phyloP scores from a whole-genome alignment of 2,113 vertebrate species.

The Elaphurus davidianus region DNA sequence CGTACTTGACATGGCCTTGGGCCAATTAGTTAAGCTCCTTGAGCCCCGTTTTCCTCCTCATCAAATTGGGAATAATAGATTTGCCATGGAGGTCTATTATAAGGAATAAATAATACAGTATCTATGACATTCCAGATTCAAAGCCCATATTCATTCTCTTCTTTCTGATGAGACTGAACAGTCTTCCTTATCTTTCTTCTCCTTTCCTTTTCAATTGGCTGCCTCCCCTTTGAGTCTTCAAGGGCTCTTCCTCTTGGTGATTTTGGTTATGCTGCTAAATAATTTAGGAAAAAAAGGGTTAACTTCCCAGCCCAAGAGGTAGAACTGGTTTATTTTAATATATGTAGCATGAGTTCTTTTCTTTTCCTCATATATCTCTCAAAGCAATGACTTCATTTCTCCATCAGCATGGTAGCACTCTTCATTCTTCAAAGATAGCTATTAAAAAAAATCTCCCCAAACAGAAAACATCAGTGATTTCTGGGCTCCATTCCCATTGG shows the following conservation, averaged over 20 bases:
- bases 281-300: not conserved
- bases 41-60: not conserved
- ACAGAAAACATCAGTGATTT: conserved; percentile 66
- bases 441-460: conserved; percentile 36
- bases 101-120: not conserved
- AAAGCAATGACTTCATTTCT: conserved; percentile 50
- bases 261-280: not conserved
- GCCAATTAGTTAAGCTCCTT: not conserved
- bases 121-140: not conserved
- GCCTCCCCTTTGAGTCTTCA: not conserved
- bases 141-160: not conserved
- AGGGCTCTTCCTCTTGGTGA: not conserved
- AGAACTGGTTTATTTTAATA: not conserved
- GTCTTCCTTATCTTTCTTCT: not conserved
- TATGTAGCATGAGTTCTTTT: not conserved
- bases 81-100: not conserved
- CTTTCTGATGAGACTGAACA: not conserved
- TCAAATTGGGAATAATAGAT: not conserved
- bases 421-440: conserved; percentile 60
- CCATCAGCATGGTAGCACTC: conserved; percentile 20
- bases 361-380: conserved; percentile 5
- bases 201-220: not conserved
- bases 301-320: not conserved
- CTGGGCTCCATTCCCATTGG: conserved; percentile 47
- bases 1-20: not conserved